Conservation (phyloP, 2,888 invertebrate species). For the Emmelina monodactyla region DNA sequence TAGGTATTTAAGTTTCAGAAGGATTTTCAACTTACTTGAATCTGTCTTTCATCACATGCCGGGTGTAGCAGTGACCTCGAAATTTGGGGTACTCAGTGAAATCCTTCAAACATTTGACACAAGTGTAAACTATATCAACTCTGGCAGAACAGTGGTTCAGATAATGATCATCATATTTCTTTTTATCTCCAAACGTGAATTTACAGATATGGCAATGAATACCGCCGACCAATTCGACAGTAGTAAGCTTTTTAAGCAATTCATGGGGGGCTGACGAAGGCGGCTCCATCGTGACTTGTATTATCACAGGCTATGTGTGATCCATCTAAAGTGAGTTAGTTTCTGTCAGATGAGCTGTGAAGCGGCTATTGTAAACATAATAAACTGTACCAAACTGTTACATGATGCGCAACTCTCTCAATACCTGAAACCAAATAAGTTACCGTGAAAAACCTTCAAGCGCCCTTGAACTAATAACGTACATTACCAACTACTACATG, state of each 20-base stretch:
- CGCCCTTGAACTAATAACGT: neutral
- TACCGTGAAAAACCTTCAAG: neutral
- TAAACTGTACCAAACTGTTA: neutral
- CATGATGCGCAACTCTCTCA: neutral
- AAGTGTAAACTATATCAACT: slow-evolving; percentile 54
- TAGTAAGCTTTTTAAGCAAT: slow-evolving; percentile 29
- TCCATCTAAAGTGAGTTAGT: neutral
- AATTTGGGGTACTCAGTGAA: slow-evolving; percentile 63
- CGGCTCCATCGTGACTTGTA: neutral
- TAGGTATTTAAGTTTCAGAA: neutral
- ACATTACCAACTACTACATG: neutral
- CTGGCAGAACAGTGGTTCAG: slow-evolving; percentile 31
- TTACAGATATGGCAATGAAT: slow-evolving; percentile 67
- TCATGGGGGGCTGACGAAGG: neutral
- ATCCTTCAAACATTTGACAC: slow-evolving; percentile 63
- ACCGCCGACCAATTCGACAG: slow-evolving; percentile 55
- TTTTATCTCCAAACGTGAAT: slow-evolving; percentile 52
- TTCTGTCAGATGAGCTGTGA: neutral
- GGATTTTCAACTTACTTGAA: slow-evolving; percentile 46
- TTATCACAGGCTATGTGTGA: neutral
- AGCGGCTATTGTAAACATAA: neutral
- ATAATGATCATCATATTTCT: slow-evolving; percentile 64
- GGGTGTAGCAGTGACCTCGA: slow-evolving; percentile 66
- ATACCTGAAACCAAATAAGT: neutral
- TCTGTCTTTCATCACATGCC: slow-evolving; percentile 62